Evolutionary conservation across 2,888 invertebrate genomes (phyloP).

Genomic region (Agrochola litura): DNA sequence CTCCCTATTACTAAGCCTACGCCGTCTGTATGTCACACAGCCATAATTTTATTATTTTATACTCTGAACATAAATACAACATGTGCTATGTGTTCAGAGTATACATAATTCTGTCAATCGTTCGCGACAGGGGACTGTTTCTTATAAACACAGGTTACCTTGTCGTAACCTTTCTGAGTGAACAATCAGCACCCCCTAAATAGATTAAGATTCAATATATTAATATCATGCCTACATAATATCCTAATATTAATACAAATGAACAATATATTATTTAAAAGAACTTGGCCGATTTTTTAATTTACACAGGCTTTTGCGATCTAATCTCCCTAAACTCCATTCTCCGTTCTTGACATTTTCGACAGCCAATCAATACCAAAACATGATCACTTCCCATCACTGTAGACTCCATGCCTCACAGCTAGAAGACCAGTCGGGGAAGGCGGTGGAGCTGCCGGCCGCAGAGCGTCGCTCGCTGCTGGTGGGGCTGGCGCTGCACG

Average conservation of each 20-base stretch:
- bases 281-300: neutral
- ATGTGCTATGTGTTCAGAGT: no score
- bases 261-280: neutral
- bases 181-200: neutral
- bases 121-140: no score
- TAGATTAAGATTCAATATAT: neutral
- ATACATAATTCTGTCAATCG: no score
- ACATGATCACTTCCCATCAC: neutral
- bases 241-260: no score
- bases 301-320: neutral
- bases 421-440: slow-evolving; percentile 95
- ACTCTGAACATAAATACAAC: no score
- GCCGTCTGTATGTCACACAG: neutral
- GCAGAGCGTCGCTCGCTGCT: slow-evolving; percentile 93
- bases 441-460: slow-evolving; percentile 92
- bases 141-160: no score
- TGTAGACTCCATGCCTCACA: slow-evolving; percentile 67
- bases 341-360: neutral
- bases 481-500: slow-evolving; percentile 95
- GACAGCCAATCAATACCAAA: neutral
- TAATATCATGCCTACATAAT: no score
- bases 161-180: neutral
- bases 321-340: neutral
- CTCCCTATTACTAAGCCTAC: neutral
- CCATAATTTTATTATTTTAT: neutral